Percentiles rank a stretch among this genome's conserved stretches.
phyloP scores from a whole-genome alignment of 2,113 vertebrate genomes.

The Cettia cetti region DNA sequence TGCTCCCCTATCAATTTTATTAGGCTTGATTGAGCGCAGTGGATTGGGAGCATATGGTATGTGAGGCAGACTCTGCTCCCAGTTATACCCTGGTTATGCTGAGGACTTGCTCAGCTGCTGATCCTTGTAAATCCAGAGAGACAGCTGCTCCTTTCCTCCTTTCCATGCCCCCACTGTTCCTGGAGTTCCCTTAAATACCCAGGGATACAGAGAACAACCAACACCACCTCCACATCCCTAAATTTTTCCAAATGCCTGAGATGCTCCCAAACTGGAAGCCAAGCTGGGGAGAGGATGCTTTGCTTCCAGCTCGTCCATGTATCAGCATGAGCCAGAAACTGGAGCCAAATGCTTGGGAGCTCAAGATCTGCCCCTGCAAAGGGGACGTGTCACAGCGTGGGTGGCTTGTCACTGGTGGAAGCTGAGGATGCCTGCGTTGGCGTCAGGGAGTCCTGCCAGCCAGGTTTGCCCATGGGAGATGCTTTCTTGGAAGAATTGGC shows the following conservation, averaged over 20 bases:
- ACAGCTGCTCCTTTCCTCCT: not conserved
- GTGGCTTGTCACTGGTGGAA: not conserved
- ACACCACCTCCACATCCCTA: not conserved
- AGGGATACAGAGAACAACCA: not conserved
- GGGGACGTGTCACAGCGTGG: not conserved
- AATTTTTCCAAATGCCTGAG: not conserved
- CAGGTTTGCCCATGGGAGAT: not conserved
- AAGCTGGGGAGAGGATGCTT: not conserved
- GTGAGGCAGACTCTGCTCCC: constrained; percentile 32
- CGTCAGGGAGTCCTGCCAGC: not conserved
- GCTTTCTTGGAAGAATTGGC: not conserved
- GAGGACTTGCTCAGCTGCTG: not conserved
- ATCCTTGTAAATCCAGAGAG: constrained; percentile 11
- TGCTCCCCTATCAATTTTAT: constrained; percentile 64
- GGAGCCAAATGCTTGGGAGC: not conserved
- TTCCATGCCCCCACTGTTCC: not conserved
- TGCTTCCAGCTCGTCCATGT: not conserved
- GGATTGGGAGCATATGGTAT: constrained; percentile 51
- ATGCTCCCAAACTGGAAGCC: not conserved
- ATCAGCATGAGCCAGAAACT: not conserved
- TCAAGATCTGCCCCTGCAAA: not conserved
- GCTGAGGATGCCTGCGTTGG: not conserved
- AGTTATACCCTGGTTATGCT: not conserved
- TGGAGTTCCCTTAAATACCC: not conserved
- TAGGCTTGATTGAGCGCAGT: constrained; percentile 51